Evolutionary conservation across 2,888 invertebrate species (phyloP), one percentile per base, ranked within the genome.

Genomic region (Conchocele bisecta): DNA sequence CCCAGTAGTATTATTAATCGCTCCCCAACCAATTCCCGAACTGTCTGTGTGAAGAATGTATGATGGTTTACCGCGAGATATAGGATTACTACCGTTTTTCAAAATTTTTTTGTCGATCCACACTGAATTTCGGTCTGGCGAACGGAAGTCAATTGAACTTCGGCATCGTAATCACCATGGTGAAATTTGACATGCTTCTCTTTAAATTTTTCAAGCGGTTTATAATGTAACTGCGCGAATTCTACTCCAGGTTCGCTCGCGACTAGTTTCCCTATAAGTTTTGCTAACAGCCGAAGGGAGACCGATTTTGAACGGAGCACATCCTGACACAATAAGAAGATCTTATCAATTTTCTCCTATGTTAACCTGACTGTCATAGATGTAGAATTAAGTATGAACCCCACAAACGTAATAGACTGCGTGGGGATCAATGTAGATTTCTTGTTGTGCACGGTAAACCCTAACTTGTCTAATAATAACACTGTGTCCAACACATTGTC

Each of bases 11-110:
- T 42, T 24, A 35, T 60, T 29, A 24, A 31, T 2, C 15, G 54
- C 66, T 4, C 73, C 73, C 61, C 65, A 77, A 1, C 73, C 73
- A 24, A 26, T 9, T 31, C 20, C 28, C 29, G 65, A 64, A 35
- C 66, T 61, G 50, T 77, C 77, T 20, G 70, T 48, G 17, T 44
- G 44, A 22, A 75, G 41, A 6, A 53, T 50, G 11, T 44, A 26
- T 20, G 46, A 28, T 13, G 63, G 60, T 20, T 29, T 24, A 4
- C n/a, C 22, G n/a, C 42, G 24, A 29, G 3, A 33, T 33, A 28
- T 39, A 17, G 26, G 26, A 2, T 13, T 46, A n/a, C n/a, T n/a
- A n/a, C n/a, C n/a, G n/a, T n/a, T n/a, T n/a, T n/a, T n/a, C n/a
- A n/a, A n/a, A n/a, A n/a, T n/a, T n/a, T n/a, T n/a, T n/a, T n/a